Evolutionary conservation across 2,888 invertebrate genomes (phyloP).

Genomic region (Lucinisca nassula): DNA sequence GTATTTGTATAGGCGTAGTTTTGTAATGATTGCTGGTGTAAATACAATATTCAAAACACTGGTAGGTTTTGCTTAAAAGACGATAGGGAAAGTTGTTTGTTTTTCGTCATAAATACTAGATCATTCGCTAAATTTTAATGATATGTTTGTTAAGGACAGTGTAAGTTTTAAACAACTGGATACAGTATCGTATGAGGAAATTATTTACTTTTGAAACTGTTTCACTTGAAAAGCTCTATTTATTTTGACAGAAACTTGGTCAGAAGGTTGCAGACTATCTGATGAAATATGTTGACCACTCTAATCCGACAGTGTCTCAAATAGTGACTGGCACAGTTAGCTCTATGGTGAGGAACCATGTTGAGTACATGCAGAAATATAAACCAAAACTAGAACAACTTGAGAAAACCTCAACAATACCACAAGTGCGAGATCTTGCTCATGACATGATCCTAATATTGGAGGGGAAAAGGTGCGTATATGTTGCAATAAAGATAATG

Average conservation of each 20-base stretch:
- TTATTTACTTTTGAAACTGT: background rate
- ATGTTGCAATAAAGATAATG: too few species aligned
- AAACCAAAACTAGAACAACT: constrained; percentile 65
- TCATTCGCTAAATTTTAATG: background rate
- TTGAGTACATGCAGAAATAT: constrained; percentile 68
- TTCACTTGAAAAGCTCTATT: background rate
- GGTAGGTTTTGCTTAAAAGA: too few species aligned
- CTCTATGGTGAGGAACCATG: constrained; percentile 68
- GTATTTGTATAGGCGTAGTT: too few species aligned
- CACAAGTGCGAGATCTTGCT: constrained; percentile 65
- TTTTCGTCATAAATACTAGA: background rate
- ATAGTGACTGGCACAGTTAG: constrained; percentile 56
- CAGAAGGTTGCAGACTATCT: constrained; percentile 54
- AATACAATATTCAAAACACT: too few species aligned
- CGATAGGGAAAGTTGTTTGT: too few species aligned
- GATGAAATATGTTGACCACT: constrained; percentile 38
- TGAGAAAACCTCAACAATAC: constrained; percentile 42
- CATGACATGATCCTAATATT: constrained; percentile 76
- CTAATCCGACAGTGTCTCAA: constrained; percentile 43
- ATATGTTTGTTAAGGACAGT: background rate
- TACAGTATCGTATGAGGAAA: background rate
- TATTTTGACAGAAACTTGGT: constrained; percentile 59
- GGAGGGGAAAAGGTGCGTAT: constrained; percentile 78
- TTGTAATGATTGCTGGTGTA: too few species aligned
- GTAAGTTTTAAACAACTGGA: background rate